Evolutionary conservation across 2,797 vertebrate species (phyloP).

Genomic region (Chaetodon trifasciatus): DNA sequence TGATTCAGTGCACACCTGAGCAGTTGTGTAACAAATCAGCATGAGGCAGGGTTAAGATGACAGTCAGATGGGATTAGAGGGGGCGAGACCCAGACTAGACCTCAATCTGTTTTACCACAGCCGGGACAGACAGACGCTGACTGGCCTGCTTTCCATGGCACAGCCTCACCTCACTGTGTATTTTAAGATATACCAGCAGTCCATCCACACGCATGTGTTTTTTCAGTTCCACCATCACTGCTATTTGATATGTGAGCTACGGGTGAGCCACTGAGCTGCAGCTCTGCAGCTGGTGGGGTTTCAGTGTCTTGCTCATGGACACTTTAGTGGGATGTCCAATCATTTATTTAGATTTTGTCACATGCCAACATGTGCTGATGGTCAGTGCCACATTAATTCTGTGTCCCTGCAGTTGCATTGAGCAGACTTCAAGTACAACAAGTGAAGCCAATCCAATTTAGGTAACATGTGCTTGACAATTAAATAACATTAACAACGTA

Average conservation of each 20-base stretch:
- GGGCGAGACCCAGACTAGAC: slow-evolving; percentile 25
- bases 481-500: slow-evolving; percentile 12
- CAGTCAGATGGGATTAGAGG: slow-evolving; percentile 45
- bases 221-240: slow-evolving; percentile 5
- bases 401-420: background rate
- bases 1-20: background rate
- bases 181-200: slow-evolving; percentile 24
- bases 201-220: background rate
- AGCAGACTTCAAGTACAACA: background rate
- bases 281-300: slow-evolving; percentile 10
- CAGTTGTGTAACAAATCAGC: slow-evolving; percentile 26
- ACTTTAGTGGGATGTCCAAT: background rate
- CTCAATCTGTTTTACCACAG: slow-evolving; percentile 48
- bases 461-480: background rate
- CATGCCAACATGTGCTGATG: background rate
- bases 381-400: background rate
- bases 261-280: slow-evolving; percentile 7
- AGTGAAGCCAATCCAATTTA: background rate
- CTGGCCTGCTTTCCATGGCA: slow-evolving; percentile 13
- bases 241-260: slow-evolving; percentile 27
- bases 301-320: slow-evolving; percentile 6
- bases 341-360: slow-evolving; percentile 1
- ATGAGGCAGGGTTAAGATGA: slow-evolving; percentile 51
- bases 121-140: slow-evolving; percentile 1
- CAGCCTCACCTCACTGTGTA: background rate